These are phyloP conservation scores for Carcharodon carcharias DNA, from an alignment of 2,797 vertebrate species.

Conservation along the genomic window DNA sequence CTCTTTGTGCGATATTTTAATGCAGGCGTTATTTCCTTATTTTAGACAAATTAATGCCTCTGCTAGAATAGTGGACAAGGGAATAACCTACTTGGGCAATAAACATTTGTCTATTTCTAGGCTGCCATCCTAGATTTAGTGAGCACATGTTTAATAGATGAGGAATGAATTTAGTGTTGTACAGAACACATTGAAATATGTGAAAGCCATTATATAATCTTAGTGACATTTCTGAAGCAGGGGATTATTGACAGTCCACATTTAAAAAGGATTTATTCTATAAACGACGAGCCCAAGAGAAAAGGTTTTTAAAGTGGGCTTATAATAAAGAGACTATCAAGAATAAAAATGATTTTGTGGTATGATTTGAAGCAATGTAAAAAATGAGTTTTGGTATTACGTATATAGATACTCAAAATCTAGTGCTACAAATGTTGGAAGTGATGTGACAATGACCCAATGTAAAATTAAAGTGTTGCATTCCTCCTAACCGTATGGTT, in stretches of 20 bases:
- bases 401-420: not conserved
- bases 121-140: not conserved
- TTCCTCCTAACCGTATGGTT: slow-evolving; percentile 39
- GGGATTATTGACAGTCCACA: not conserved
- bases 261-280: not conserved
- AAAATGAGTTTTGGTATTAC: not conserved
- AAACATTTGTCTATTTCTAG: not conserved
- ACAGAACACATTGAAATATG: not conserved
- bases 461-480: not conserved
- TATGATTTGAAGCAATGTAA: not conserved
- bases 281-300: not conserved
- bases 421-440: not conserved
- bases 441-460: not conserved
- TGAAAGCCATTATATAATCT: not conserved
- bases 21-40: not conserved
- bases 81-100: not conserved
- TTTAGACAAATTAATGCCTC: not conserved
- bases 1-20: not conserved
- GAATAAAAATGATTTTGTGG: not conserved
- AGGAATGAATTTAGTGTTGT: not conserved
- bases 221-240: not conserved
- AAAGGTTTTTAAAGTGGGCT: not conserved
- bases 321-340: not conserved
- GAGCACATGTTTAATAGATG: not conserved
- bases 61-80: not conserved